Percentiles rank a stretch among this genome's conserved stretches.
Conservation (phyloP, 2,797 vertebrate genomes). For the Morelia viridis region DNA sequence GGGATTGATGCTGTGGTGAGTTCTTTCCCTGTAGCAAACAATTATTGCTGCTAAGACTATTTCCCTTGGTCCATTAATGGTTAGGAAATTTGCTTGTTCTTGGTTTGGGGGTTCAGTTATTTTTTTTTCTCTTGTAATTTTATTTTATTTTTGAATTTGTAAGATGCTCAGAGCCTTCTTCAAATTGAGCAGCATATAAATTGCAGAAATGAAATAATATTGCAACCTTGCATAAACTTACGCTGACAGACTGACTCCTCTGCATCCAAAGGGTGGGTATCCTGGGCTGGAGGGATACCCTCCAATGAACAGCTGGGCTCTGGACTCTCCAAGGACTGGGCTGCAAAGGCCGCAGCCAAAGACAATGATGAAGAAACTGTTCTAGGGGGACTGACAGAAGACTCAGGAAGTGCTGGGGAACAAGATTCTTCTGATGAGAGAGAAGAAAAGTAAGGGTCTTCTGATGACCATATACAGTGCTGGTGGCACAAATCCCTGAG, state of each 20-base stretch:
- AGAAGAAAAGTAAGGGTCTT: conserved; percentile 74
- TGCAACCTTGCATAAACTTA: conserved; percentile 49
- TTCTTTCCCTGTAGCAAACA: background rate
- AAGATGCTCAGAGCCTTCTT: background rate
- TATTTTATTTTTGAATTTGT: background rate
- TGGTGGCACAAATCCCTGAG: background rate
- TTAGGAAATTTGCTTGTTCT: background rate
- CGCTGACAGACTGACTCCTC: conserved; percentile 6
- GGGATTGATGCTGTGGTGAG: background rate
- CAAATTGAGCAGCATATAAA: background rate
- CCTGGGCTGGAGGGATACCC: background rate
- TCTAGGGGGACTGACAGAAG: conserved; percentile 31
- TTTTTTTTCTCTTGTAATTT: background rate
- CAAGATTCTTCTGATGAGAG: conserved; percentile 44
- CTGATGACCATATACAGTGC: conserved; percentile 58
- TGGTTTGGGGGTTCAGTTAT: background rate
- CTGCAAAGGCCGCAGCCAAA: background rate
- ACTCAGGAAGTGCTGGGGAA: conserved; percentile 47
- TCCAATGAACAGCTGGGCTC: background rate
- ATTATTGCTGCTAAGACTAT: background rate
- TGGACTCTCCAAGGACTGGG: background rate
- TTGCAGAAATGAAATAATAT: background rate
- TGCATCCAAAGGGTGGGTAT: fast-evolving
- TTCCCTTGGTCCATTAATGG: background rate
- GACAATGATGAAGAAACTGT: background rate